Evolutionary conservation across 30 jellyfish, hydroid and myxozoan genomes (phyloP), one percentile per base, ranked within the genome.

Genomic region (Aurelia coerulea): DNA sequence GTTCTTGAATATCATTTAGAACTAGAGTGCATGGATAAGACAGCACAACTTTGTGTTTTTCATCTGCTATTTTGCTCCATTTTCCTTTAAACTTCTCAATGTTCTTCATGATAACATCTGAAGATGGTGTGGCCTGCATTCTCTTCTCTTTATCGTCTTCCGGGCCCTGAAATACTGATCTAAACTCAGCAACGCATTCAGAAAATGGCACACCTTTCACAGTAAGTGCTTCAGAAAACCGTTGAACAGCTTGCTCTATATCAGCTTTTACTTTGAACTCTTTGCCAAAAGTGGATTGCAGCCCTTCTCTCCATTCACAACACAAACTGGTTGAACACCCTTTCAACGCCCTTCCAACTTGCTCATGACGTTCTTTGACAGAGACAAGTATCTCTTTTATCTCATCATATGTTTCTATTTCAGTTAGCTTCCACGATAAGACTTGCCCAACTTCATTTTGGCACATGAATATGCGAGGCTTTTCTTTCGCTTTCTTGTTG

Each of bases 401-500:
- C 83, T 93, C 98, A 2, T 80, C 91, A 72, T 88, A 87, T 14
- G 68, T 54, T 5, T 71, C 87, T 67, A 70, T 67, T 56, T 89
- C 92, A 54, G 95, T 79, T 16, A 93, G 80, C 65, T 94, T 87
- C 98, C 98, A 93, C 2, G 98, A 62, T 60, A 93, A 32, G 59
- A 93, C 96, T 64, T 93, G 98, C 13, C 95, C 95, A 5, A 86
- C 84, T 70, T 93, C 98, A 88, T 93, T 93, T 29, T 68, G 92
- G 62, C 90, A 91, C 23, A 72, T 77, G 54, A 93, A 83, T 52
- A 93, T 53, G 51, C 92, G 96, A 35, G 85, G 83, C 18, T 70
- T 84, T 59, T 84, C 91, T 54, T 76, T 84, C 34, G 6, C 8
- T 46, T 83, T 93, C 98, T 97, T 88, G 31, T 82, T 91, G 29